These are phyloP conservation scores for Gambusia affinis DNA, from an alignment of 2,113 vertebrate genomes.

Conservation along the genomic window DNA sequence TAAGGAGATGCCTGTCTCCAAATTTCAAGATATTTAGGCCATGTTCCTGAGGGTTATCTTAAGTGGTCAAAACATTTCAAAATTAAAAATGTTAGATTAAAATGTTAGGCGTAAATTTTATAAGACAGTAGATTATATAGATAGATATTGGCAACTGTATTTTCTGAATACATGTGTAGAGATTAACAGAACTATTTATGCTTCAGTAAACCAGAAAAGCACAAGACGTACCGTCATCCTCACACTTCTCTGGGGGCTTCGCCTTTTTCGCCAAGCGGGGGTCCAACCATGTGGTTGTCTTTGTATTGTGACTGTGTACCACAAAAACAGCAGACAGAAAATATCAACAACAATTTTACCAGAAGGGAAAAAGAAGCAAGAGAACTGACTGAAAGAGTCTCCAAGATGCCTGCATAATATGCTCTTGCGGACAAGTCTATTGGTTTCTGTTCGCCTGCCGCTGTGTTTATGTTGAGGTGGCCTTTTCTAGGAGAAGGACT, in stretches of 20 bases:
- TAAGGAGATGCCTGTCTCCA: conserved; percentile 13
- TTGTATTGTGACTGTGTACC: conserved; percentile 91
- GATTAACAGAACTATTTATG: conserved; percentile 22
- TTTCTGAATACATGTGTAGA: conserved; percentile 27
- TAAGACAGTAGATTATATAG: conserved; percentile 13
- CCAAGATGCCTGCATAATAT: background rate
- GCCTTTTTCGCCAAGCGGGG: conserved; percentile 97
- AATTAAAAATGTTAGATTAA: conserved; percentile 6
- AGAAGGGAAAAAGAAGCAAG: conserved; percentile 13
- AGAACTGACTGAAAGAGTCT: conserved; percentile 7
- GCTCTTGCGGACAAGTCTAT: conserved; percentile 12
- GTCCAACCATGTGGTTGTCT: conserved; percentile 98
- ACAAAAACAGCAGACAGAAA: conserved; percentile 40
- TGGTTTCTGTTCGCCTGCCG: conserved; percentile 40
- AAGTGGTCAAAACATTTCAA: conserved; percentile 16
- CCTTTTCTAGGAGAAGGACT: conserved; percentile 31
- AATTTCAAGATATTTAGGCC: conserved; percentile 21
- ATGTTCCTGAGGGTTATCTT: conserved; percentile 14
- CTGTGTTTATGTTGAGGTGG: conserved; percentile 33
- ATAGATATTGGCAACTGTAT: background rate
- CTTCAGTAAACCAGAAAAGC: conserved; percentile 34
- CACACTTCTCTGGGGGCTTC: conserved; percentile 97
- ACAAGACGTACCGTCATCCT: conserved; percentile 88
- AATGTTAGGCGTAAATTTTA: conserved; percentile 15
- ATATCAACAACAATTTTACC: conserved; percentile 12